These are phyloP conservation scores for Halocynthia roretzi DNA, from an alignment of 23 tunicate species.

Conservation along the genomic window DNA sequence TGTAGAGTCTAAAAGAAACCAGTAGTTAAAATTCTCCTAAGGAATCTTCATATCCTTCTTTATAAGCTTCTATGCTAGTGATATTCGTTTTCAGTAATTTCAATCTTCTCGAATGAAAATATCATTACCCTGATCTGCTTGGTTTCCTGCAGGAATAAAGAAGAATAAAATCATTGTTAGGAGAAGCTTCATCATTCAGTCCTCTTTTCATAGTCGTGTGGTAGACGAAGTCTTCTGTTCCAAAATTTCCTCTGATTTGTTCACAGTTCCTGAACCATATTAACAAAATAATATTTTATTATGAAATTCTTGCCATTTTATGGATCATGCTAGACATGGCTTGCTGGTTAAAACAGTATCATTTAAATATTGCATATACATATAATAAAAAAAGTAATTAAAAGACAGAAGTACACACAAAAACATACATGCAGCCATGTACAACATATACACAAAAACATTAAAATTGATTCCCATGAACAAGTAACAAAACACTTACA, in stretches of 20 bases:
- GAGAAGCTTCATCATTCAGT: neutral
- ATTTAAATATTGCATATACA: no score
- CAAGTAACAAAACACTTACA: conserved; percentile 22
- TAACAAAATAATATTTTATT: neutral
- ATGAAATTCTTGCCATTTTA: neutral
- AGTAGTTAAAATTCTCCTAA: no score
- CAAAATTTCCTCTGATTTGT: conserved; percentile 5
- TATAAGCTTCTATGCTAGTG: no score
- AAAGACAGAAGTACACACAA: no score
- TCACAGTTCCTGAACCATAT: conserved; percentile 34
- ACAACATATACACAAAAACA: neutral
- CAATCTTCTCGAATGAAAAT: conserved; percentile 2
- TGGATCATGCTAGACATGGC: no score
- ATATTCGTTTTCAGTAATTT: no score
- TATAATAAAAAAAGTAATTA: no score
- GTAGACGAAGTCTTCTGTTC: conserved; percentile 56
- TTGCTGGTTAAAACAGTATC: no score
- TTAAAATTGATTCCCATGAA: neutral
- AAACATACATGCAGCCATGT: neutral
- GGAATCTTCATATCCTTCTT: no score
- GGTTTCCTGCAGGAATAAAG: conserved; percentile 60
- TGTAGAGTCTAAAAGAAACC: no score
- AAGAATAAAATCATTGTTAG: conserved; percentile 54
- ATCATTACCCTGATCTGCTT: conserved; percentile 28
- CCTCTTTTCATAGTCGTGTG: conserved; percentile 41